phyloP scores from a whole-genome alignment of 64 coral and sea anemone genomes.

The Cladopsammia gracilis region DNA sequence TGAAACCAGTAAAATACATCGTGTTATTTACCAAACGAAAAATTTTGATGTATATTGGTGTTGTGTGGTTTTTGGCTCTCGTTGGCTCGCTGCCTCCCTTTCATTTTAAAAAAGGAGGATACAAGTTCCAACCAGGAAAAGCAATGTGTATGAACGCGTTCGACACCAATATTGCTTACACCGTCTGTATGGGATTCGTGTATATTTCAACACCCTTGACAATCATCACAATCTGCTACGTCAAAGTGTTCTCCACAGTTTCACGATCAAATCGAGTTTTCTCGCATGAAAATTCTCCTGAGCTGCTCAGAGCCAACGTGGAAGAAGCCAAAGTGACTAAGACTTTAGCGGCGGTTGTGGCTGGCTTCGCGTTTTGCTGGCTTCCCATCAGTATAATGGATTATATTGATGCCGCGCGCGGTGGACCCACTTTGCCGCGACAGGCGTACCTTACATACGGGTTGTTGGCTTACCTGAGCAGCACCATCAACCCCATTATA shows the following conservation, averaged over 20 bases:
- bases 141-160: slow-evolving; percentile 64
- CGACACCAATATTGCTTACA: slow-evolving; percentile 44
- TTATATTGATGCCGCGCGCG: slow-evolving; percentile 44
- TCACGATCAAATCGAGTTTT: slow-evolving; percentile 26
- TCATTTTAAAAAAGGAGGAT: slow-evolving; percentile 29
- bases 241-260: slow-evolving; percentile 46
- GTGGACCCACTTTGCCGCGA: slow-evolving; percentile 51
- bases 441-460: slow-evolving; percentile 61
- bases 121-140: slow-evolving; percentile 57
- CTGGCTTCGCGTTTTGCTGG: slow-evolving; percentile 66
- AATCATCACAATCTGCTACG: slow-evolving; percentile 51
- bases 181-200: slow-evolving; percentile 35
- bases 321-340: slow-evolving; percentile 75
- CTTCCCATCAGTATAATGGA: slow-evolving; percentile 60
- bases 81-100: slow-evolving; percentile 47
- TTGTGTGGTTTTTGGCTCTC: slow-evolving; percentile 44
- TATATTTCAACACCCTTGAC: slow-evolving; percentile 39
- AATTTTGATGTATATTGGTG: slow-evolving; percentile 38
- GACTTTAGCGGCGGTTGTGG: slow-evolving; percentile 59
- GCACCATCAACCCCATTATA: slow-evolving; percentile 74
- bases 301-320: slow-evolving; percentile 33
- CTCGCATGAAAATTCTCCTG: slow-evolving; percentile 2
- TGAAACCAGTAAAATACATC: slow-evolving; percentile 59
- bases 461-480: slow-evolving; percentile 60
- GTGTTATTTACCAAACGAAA: slow-evolving; percentile 38